Conservation (phyloP, 2,797 vertebrate genomes). For the Luscinia megarhynchos region DNA sequence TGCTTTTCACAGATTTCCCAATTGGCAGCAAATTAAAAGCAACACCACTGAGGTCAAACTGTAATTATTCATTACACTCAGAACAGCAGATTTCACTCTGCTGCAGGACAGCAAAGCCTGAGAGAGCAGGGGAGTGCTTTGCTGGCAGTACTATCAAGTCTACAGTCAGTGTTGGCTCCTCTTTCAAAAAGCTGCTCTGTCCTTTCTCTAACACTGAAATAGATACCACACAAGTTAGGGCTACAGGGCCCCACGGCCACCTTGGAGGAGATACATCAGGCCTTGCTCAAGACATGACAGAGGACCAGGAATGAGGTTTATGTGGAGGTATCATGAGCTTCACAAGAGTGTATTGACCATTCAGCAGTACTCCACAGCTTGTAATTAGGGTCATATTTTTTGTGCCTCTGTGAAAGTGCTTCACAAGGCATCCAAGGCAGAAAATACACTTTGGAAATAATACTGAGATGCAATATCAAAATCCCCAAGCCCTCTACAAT, state of each 20-base stretch:
- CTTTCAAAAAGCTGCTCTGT: neutral
- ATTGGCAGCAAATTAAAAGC: neutral
- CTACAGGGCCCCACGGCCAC: neutral
- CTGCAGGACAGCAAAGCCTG: neutral
- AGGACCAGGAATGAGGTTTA: neutral
- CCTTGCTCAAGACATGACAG: neutral
- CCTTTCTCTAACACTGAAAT: neutral
- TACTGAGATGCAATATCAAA: neutral
- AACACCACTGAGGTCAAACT: neutral
- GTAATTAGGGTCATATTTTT: neutral
- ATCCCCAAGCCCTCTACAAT: neutral
- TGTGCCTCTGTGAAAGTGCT: neutral
- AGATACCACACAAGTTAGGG: neutral
- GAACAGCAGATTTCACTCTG: neutral
- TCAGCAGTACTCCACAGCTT: neutral
- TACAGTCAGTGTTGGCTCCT: neutral
- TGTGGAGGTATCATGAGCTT: neutral
- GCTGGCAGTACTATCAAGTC: neutral
- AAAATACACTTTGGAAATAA: neutral
- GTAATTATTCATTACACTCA: neutral
- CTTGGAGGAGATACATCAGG: neutral
- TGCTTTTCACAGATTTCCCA: neutral
- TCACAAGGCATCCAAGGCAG: neutral
- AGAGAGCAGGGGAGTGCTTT: neutral
- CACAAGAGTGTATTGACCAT: accelerated